A percentile compares a stretch with the other conserved stretches of the same genome.
These are phyloP conservation scores for Lycaena phlaeas DNA, from an alignment of 2,888 invertebrate genomes.

Conservation along the genomic window DNA sequence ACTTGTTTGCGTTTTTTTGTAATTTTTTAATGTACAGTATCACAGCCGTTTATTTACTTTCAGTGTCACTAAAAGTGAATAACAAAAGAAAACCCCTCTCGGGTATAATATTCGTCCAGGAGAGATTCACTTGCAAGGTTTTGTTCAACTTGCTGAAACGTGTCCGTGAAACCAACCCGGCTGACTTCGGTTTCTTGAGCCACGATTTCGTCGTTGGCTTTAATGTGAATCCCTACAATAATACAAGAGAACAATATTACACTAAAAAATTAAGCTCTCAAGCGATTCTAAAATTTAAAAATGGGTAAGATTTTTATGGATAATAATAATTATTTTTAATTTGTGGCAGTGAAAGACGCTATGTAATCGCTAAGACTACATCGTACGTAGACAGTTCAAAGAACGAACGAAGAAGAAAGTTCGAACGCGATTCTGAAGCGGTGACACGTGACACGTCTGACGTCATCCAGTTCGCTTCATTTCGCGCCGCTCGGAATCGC, in stretches of 20 bases:
- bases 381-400: too few species aligned
- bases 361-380: too few species aligned
- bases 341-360: background rate
- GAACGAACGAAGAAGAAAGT: too few species aligned
- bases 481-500: too few species aligned
- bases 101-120: conserved; percentile 80
- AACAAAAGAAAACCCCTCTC: conserved; percentile 64
- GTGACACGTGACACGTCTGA: too few species aligned
- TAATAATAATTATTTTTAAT: too few species aligned
- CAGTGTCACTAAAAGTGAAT: conserved; percentile 32
- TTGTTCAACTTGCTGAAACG: conserved; percentile 78
- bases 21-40: too few species aligned
- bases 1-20: too few species aligned
- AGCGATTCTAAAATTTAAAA: conserved; percentile 58
- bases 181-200: conserved; percentile 69
- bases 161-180: conserved; percentile 48
- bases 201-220: conserved; percentile 84
- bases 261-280: conserved; percentile 69
- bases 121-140: conserved; percentile 83
- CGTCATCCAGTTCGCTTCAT: too few species aligned
- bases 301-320: too few species aligned
- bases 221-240: conserved; percentile 70
- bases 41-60: too few species aligned
- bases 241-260: conserved; percentile 68
- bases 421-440: too few species aligned